These are phyloP conservation scores for Pedetes capensis DNA, from an alignment of 2,113 vertebrate genomes.

Conservation along the genomic window DNA sequence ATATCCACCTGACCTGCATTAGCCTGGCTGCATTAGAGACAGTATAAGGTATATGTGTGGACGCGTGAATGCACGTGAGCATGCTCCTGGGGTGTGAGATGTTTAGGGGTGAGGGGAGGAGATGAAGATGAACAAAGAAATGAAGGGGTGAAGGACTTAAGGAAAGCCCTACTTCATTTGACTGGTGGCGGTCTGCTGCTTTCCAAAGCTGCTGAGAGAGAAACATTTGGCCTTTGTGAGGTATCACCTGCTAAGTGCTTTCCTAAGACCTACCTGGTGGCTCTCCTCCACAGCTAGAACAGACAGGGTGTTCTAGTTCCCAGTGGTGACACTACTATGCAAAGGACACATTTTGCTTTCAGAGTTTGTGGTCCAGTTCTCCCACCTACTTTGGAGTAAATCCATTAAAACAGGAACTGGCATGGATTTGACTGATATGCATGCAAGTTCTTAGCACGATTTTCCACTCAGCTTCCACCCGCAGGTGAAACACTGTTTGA, in stretches of 20 bases:
- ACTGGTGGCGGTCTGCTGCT: not conserved
- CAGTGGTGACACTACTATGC: not conserved
- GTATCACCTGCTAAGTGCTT: conserved; percentile 18
- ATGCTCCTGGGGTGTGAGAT: not conserved
- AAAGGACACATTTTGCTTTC: not conserved
- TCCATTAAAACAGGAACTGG: not conserved
- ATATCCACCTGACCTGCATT: not conserved
- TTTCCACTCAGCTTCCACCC: not conserved
- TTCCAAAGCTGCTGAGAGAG: not conserved
- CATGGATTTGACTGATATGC: not conserved
- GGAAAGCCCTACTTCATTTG: not conserved
- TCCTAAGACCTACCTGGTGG: not conserved
- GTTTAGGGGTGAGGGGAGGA: not conserved
- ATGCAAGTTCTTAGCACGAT: not conserved
- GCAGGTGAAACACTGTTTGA: not conserved
- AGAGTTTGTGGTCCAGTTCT: not conserved
- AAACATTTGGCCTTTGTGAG: not conserved
- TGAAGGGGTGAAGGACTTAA: not conserved
- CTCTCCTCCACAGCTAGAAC: not conserved
- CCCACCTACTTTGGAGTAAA: not conserved
- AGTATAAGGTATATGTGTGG: not conserved
- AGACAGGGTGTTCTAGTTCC: not conserved
- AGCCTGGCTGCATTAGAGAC: not conserved
- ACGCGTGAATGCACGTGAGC: not conserved
- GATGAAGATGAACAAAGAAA: not conserved